These are phyloP conservation scores for Metacarcinus magister DNA, from an alignment of 2,888 invertebrate genomes.

Conservation along the genomic window DNA sequence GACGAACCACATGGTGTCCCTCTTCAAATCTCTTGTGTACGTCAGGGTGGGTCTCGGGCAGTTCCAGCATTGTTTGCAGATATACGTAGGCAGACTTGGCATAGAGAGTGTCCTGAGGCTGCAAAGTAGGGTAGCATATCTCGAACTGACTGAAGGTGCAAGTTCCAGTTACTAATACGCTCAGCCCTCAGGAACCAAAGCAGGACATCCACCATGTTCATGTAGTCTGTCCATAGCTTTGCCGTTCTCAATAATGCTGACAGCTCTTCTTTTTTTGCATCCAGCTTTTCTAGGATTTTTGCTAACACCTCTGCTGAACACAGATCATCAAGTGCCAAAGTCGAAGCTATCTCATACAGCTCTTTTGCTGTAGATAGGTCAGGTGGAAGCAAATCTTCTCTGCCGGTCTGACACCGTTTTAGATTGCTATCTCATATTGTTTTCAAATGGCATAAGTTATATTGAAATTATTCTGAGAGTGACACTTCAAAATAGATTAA, in stretches of 20 bases:
- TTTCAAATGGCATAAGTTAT: too few relatives aligned
- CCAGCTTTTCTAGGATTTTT: too few relatives aligned
- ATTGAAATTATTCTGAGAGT: too few relatives aligned
- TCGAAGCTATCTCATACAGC: too few relatives aligned
- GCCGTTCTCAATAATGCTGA: background rate
- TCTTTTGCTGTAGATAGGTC: too few relatives aligned
- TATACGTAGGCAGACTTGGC: slow-evolving; percentile 61
- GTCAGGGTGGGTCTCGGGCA: slow-evolving; percentile 29
- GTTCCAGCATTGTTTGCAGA: slow-evolving; percentile 52
- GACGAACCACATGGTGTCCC: slow-evolving; percentile 70
- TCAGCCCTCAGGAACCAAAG: background rate
- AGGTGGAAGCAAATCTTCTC: too few relatives aligned
- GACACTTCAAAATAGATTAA: too few relatives aligned
- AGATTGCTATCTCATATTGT: too few relatives aligned
- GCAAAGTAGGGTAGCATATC: slow-evolving; percentile 68
- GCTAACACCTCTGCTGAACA: too few relatives aligned
- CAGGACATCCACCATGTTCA: background rate
- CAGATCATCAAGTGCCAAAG: too few relatives aligned
- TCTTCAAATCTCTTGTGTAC: background rate
- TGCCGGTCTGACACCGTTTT: too few relatives aligned
- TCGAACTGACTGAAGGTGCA: background rate
- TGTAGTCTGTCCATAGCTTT: background rate
- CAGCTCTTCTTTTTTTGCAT: too few relatives aligned
- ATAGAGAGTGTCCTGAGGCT: slow-evolving; percentile 63
- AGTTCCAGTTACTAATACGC: background rate